Conservation (phyloP, 2,797 vertebrate genomes). For the Buceros bicornis region DNA sequence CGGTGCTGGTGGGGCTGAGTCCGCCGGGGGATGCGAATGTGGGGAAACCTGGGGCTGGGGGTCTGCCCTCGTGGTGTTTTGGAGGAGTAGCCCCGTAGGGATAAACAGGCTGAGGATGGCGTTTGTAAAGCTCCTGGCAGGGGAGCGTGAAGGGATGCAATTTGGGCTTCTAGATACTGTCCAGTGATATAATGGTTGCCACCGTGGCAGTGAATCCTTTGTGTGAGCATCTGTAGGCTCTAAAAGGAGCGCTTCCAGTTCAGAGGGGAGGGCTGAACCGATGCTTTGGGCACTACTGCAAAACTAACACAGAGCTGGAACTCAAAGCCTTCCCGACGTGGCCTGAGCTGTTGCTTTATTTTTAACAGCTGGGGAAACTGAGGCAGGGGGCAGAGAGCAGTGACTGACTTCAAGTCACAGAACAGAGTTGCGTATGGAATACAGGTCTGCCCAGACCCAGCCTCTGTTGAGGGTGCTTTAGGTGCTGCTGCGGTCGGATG, state of each 20-base stretch:
- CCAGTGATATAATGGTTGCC: rapidly evolving
- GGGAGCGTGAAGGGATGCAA: rapidly evolving
- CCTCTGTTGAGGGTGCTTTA: neutral
- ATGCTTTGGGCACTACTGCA: neutral
- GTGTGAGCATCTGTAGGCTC: neutral
- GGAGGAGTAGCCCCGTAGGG: neutral
- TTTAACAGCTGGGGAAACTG: neutral
- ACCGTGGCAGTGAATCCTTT: neutral
- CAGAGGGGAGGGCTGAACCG: neutral
- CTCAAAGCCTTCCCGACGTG: rapidly evolving
- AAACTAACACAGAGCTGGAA: neutral
- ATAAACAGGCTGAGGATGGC: neutral
- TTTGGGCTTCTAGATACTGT: neutral
- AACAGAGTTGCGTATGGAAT: neutral
- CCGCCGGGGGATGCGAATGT: neutral
- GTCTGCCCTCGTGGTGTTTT: neutral
- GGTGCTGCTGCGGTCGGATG: neutral
- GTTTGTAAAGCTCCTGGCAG: neutral
- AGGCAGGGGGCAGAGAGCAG: neutral
- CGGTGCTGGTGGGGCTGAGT: neutral
- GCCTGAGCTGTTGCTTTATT: neutral
- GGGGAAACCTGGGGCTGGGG: no score
- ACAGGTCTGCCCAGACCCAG: neutral
- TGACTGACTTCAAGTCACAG: neutral
- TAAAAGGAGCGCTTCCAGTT: neutral